Base-by-base conservation (phyloP, 2,888 invertebrate species). In the Notocelia uddmanniana region DNA sequence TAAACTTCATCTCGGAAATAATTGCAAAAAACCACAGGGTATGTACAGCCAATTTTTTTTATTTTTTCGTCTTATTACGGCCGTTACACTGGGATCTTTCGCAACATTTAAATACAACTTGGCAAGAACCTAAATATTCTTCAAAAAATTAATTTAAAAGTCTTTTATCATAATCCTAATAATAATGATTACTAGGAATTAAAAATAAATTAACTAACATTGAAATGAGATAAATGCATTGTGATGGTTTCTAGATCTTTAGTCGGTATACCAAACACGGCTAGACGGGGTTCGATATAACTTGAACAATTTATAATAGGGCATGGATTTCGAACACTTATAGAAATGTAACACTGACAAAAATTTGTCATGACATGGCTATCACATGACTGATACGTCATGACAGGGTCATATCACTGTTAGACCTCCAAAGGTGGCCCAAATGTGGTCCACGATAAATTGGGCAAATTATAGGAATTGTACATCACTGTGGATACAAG, bases 41-140 rank as follows among this genome's bases (percentile, higher is more conserved):
- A 63, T 62, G 55, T 52, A 48, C 21, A 64, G 66, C 62, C 71
- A 63, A 69, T 74, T 74, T 77, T 77, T 79, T 78, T 74, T 75
- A 73, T 73, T 64, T 52, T 69, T 75, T 76, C 75, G 68, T 73
- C 34, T 75, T 66, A 71, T 74, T 73, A 75, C 73, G 55, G 58
- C 74, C 63, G 73, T 76, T 76, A 75, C 69, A 73, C 73, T 76
- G 77, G 76, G 76, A 73, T 75, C 74, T 15, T 52, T 68, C 62
- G 55, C 67, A 67, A 72, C 18, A 48, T 57, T 62, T 50, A 34
- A 62, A 79, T 79, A 82, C 79, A 83, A 80, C 83, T 85, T 91
- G 92, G 92, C 92, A 91, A 92, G 92, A 91, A 85, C 84, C 83
- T 85, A 85, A 86, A 81, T 73, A 81, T 80, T 82, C 89, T 88